Evolutionary conservation across 2,888 invertebrate genomes (phyloP).

Genomic region (Agrotis segetum): DNA sequence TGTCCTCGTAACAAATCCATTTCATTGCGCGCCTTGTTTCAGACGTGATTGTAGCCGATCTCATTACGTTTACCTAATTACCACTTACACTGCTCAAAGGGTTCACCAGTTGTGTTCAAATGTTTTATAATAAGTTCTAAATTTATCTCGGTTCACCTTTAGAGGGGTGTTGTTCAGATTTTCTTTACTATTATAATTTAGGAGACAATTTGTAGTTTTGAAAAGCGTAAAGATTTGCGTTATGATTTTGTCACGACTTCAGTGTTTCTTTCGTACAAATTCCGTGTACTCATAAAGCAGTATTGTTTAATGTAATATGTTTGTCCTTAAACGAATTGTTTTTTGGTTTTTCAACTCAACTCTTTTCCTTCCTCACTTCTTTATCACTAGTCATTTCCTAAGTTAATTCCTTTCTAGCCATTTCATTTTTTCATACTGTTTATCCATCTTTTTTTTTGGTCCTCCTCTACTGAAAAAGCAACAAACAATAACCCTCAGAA

Average conservation of each 20-base stretch:
- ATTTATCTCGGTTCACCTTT: slow-evolving; percentile 24
- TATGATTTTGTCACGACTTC: neutral
- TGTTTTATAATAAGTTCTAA: slow-evolving; percentile 43
- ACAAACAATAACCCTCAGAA: neutral
- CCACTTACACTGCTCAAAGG: slow-evolving; percentile 61
- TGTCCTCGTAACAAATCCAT: slow-evolving; percentile 57
- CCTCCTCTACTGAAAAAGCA: no score
- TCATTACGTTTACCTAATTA: slow-evolving; percentile 66
- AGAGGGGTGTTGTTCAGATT: slow-evolving; percentile 2
- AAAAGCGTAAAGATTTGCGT: neutral
- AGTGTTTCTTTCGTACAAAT: neutral
- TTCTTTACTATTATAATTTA: neutral
- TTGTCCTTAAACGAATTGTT: neutral
- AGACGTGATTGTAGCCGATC: slow-evolving; percentile 64
- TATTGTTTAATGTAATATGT: neutral
- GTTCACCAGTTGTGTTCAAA: slow-evolving; percentile 31
- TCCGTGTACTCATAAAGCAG: no score
- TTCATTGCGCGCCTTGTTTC: slow-evolving; percentile 41
- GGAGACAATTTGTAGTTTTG: neutral
- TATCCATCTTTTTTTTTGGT: neutral
- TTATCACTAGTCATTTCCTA: neutral
- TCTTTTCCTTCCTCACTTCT: neutral
- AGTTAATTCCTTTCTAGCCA: neutral
- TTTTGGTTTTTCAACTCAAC: neutral
- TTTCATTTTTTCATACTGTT: neutral